Evolutionary conservation across 2,797 vertebrate species (phyloP), one percentile per base, ranked within the genome.

Genomic region (Garrulus glandarius): DNA sequence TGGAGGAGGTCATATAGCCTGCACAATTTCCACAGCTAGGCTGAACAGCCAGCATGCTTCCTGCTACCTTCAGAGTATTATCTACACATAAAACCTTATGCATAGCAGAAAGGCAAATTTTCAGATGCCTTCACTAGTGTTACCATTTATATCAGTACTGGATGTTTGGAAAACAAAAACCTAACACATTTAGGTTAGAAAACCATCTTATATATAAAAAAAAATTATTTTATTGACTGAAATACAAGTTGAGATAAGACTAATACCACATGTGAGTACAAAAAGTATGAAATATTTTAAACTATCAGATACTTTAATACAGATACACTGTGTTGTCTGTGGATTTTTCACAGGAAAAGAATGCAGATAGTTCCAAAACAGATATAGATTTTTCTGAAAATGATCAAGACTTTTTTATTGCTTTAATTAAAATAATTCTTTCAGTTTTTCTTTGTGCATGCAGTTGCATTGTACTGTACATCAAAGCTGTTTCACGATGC

Each of bases 81-180:
- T 8, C 37, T n/a, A 36, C 11, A 11, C 5, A 5, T 36, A 19
- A 21, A 65, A 26, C 10, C 1, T 1, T 26, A 13, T 0, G 1
- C 15, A 30, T 6, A 68, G 18, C 13, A 60, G 53, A 86, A 77
- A 57, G 37, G 36, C 18, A 43, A 53, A 53, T 69, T 68, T 69
- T 24, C 20, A 50, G 11, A 11, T 47, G 10, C 29, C n/a, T 79
- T 82, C 44, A 39, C 16, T 23, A 20, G 24, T 32, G 7, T 47
- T 56, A 55, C 2, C 20, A 50, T 34, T 67, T 74, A n/a, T 50
- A 53, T 4, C 11, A 29, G 13, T 6, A 49, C 15, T 19, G 6
- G 6, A 7, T n/a, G 8, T 34, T 87, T 50, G 19, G 32, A 87
- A 89, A 67, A 63, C 52, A 55, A 57, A 68, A 82, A 57, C 8